Evolutionary conservation across 2,113 vertebrate genomes (phyloP).

Genomic region (Strix aluco): DNA sequence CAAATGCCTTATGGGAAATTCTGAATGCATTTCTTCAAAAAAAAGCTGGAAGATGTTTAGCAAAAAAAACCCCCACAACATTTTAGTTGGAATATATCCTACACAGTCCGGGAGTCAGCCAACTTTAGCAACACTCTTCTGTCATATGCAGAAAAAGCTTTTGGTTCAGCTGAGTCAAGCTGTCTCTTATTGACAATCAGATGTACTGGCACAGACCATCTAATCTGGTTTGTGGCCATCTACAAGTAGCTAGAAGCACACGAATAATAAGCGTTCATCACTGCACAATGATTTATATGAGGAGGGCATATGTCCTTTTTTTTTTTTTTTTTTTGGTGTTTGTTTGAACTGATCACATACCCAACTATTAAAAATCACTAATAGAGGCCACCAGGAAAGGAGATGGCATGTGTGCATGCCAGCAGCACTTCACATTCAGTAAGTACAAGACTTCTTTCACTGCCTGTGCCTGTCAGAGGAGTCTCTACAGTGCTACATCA

Average conservation of each 20-base stretch:
- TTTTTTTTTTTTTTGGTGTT: neutral
- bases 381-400: neutral
- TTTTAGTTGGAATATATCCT: neutral
- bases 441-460: neutral
- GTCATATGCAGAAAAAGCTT: slow-evolving; percentile 35
- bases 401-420: neutral
- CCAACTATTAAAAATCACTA: neutral
- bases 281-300: neutral
- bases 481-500: neutral
- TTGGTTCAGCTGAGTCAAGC: slow-evolving; percentile 46
- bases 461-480: neutral
- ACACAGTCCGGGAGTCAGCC: neutral
- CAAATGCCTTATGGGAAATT: neutral
- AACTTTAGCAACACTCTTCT: slow-evolving; percentile 37
- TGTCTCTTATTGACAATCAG: slow-evolving; percentile 47
- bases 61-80: neutral
- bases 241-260: slow-evolving; percentile 22
- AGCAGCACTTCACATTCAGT: neutral
- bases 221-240: slow-evolving; percentile 30
- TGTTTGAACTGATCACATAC: neutral
- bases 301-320: neutral
- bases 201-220: slow-evolving; percentile 33
- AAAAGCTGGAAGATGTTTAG: neutral
- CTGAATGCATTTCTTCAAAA: neutral
- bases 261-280: neutral